phyloP scores from a whole-genome alignment of 2,113 vertebrate genomes.

The Ceyx margarethae region DNA sequence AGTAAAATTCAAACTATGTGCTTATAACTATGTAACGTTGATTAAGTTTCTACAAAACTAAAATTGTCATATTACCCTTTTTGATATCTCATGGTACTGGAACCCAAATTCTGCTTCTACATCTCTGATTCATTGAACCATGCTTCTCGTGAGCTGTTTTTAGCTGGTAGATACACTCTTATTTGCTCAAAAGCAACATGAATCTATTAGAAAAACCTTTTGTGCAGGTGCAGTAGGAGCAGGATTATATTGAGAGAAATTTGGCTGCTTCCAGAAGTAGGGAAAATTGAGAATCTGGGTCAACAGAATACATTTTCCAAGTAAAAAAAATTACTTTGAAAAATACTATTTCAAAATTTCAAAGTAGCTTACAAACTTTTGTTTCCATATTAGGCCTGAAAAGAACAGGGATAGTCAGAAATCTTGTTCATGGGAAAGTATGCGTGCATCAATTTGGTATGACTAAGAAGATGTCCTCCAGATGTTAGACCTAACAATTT shows the following conservation, averaged over 20 bases:
- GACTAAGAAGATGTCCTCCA: slow-evolving; percentile 42
- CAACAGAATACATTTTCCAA: not conserved
- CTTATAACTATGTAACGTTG: not conserved
- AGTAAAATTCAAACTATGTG: not conserved
- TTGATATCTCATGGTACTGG: not conserved
- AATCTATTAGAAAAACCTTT: not conserved
- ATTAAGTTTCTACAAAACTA: not conserved
- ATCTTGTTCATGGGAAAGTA: slow-evolving; percentile 25
- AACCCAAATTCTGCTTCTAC: not conserved
- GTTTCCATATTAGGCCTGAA: slow-evolving; percentile 21
- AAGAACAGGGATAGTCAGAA: slow-evolving; percentile 32
- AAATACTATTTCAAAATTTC: not conserved
- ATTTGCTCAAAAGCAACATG: not conserved
- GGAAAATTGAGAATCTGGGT: not conserved
- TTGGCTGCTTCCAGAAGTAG: not conserved
- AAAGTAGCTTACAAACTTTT: not conserved
- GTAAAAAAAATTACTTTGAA: slow-evolving; percentile 14
- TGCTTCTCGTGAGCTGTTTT: not conserved
- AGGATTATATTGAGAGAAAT: not conserved
- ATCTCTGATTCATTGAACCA: not conserved
- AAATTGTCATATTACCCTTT: not conserved
- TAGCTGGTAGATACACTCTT: not conserved
- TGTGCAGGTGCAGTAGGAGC: not conserved
- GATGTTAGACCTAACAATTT: slow-evolving; percentile 17
- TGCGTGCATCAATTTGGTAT: slow-evolving; percentile 47